Evolutionary conservation across 2,113 vertebrate genomes (phyloP), one percentile per base, ranked within the genome.

Genomic region (Microtus pennsylvanicus): DNA sequence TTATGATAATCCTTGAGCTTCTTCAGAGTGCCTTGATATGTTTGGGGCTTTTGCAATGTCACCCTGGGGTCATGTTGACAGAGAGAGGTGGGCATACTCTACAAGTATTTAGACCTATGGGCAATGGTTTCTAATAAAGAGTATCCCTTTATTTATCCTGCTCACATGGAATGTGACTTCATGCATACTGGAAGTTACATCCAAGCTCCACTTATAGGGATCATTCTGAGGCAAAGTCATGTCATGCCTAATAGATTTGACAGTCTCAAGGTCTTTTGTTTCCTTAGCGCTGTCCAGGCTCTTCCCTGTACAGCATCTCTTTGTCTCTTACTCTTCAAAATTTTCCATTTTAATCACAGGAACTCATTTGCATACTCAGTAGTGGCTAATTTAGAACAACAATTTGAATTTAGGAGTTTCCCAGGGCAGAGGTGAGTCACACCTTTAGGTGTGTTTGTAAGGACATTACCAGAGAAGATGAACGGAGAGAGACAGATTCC

Each of bases 1-100:
- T 96, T 88, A 88, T 26, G 67, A 55, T 91, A 90, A 81, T 77
- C 58, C 45, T 81, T 52, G 47, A 90, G 61, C 12, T 16, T 96
- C 90, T 28, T 6, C 9, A 35, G 35, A 38, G 88, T 50, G 30
- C 33, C 87, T 26, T 21, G 33, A 47, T 83, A 58, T 1, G 35
- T 61, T 67, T 74, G 55, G 85, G 80, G 45, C 50, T 95, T 91
- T 96, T 94, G 70, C 16, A n/a, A 85, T 24, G 30, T 58, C 38
- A 52, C 26, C 9, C 26, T 8, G 4, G 47, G 35, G 35, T 22
- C 52, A 58, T 24, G 35, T 82, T 58, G 35, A 22, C 10, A 70
- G 45, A n/a, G 45, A 50, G 47, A 70, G 21, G 19, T 50, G 7
- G 50, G 24, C 7, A 24, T 80, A 70, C 21, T 22, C 26, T 38